Base-by-base conservation (phyloP, 37 sponge, comb jelly and placozoan species). In the Bolinopsis microptera region DNA sequence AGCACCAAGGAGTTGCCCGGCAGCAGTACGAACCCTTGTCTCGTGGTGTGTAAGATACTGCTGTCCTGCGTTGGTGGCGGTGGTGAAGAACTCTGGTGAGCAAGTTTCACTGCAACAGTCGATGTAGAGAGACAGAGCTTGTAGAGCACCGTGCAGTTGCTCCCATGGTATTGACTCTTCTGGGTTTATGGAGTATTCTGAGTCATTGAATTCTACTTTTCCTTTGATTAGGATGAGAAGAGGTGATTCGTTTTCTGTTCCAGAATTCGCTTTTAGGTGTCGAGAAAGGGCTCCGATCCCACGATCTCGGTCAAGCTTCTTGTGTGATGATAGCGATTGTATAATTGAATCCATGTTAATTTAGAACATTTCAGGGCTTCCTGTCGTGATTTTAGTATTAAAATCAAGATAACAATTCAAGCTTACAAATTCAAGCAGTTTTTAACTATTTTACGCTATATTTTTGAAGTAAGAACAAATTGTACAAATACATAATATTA, bases 271-370 rank as follows among this genome's bases (percentile, higher is more conserved):
- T 32, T 77, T 77, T 8, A 86, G 31, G 24, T 86, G 48, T 9
- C 3, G 26, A 26, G 61, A 38, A 9, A 86, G 61, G 0, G 90
- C 90, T 24, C 39, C 90, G 18, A 86, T 41, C 39, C 90, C 90
- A 3, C 90, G 90, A 30, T 86, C 90, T 40, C 90, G 34, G 22
- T 86, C 90, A 24, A 86, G 90, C 48, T 86, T 86, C 21, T 28
- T 39, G 28, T 38, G 40, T 0, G 90, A 86, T 5, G 31, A 35
- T 1, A 86, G 90, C 0, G 61, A 41, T n/a, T 39, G 24, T 40
- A 41, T 24, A 5, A 86, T 86, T 0, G 41, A 22, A 3, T 86
- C 90, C 90, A 86, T 86, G 1, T 80, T 2, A 9, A 5, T 70
- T 67, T 67, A 13, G 18, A 67, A 67, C 18, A 22, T 67, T 18